phyloP scores from a whole-genome alignment of 2,888 invertebrate genomes.

The Drosophila austrosaltans region DNA sequence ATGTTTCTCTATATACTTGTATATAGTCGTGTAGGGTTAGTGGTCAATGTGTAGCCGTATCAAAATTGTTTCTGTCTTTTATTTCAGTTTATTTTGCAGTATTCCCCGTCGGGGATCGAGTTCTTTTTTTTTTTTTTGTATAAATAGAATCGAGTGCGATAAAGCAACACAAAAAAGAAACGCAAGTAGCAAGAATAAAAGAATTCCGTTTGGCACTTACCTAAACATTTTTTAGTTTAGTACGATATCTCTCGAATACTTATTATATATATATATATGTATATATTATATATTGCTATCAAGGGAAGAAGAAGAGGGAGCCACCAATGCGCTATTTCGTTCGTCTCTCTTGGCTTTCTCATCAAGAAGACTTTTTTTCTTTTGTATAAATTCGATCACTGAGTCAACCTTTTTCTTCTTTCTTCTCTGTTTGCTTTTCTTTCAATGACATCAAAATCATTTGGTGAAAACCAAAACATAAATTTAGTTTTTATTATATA shows the following conservation, averaged over 20 bases:
- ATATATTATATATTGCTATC: neutral
- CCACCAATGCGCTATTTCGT: neutral
- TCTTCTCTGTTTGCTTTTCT: neutral
- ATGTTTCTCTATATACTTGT: too few species aligned
- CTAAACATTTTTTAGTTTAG: neutral
- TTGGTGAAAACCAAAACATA: neutral
- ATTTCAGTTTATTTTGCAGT: neutral
- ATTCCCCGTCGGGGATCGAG: neutral
- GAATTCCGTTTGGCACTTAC: slow-evolving; percentile 5
- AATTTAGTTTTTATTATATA: neutral
- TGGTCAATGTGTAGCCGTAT: neutral
- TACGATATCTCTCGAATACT: neutral
- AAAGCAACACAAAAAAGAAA: neutral
- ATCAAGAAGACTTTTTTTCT: neutral
- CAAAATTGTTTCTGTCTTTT: neutral
- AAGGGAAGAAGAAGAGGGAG: neutral
- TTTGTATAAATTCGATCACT: neutral
- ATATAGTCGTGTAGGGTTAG: too few species aligned
- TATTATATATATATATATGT: too few species aligned
- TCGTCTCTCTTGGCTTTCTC: neutral
- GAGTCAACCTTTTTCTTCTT: neutral
- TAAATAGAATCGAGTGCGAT: slow-evolving; percentile 12
- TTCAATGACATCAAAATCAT: neutral
- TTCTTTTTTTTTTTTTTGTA: slow-evolving; percentile 6
- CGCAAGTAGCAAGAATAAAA: slow-evolving; percentile 2